A percentile compares a stretch with the other conserved stretches of the same genome.
phyloP scores from a whole-genome alignment of 2,113 vertebrate species.

The Xenus cinereus region DNA sequence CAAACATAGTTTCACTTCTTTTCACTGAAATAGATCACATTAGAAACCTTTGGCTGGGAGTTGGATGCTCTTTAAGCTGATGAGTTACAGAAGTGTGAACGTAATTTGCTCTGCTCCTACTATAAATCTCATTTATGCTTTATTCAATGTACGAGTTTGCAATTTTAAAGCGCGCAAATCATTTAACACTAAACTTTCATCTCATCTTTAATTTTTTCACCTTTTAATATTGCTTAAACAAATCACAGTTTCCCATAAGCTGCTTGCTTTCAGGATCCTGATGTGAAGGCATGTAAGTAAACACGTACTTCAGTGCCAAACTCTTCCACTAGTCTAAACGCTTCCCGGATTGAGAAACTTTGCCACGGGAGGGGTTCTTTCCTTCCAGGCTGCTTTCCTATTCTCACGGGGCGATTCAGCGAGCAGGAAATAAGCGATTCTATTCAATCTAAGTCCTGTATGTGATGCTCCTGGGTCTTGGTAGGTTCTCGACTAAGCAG shows the following conservation, averaged over 20 bases:
- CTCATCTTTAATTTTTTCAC: background rate
- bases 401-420: background rate
- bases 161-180: background rate
- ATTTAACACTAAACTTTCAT: background rate
- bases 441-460: background rate
- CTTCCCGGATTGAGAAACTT: background rate
- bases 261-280: background rate
- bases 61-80: background rate
- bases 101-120: background rate
- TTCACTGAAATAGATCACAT: background rate
- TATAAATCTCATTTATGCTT: background rate
- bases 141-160: background rate
- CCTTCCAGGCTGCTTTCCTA: background rate
- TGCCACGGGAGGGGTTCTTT: background rate
- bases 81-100: background rate
- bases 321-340: background rate
- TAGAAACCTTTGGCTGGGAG: background rate
- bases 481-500: background rate
- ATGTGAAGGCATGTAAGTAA: background rate
- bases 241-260: background rate
- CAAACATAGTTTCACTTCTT: slow-evolving; percentile 1
- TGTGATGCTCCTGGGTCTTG: background rate
- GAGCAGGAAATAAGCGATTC: background rate
- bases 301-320: background rate
- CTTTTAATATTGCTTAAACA: background rate